Evolutionary conservation across 1,140 invertebrate species (phyloP), one percentile per base, ranked within the genome.

Genomic region (Berghia stephanieae): DNA sequence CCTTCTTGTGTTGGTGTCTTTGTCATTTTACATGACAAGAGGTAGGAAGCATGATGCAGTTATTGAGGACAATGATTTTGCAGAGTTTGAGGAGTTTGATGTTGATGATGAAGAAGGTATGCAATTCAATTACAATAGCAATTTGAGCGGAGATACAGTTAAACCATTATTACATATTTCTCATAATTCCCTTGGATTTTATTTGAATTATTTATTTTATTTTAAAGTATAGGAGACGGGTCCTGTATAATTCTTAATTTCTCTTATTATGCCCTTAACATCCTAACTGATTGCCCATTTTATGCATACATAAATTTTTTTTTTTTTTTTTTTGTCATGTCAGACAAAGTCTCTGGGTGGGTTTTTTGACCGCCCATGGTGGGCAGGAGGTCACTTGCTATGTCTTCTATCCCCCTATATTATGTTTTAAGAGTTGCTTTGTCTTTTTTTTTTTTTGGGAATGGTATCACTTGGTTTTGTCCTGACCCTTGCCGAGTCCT

Each of bases 1-100:
- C 18, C 4, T 72, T 3, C 21, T 80, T 36, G 36, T 69, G n/a
- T 18, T 74, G 18, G 21, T 63, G 34, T 72, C 34, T 27, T 21
- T 73, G 0, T 21, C 46, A 16, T 27, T 77, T 3, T 43, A 31
- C 10, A 24, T 60, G 43, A 55, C 49, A 6, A n/a, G 70, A 18
- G 74, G 36, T 42, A 80, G 78, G 24, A 78, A 74, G 34, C 80
- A 79, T 79, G 84, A 83, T 81, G 84, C 80, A 16, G 81, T 86
- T 43, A 74, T 85, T 21, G 87, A 88, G 57, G 96, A 97, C 86
- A 96, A 97, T 92, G 96, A 98, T 84, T 98, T 98, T 92, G 96
- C 96, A 1, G 96, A 98, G 89, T 98, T 98, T 91, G 96, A 98
- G 89, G 95, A 98, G 84, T 95, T 96, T 89, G 90, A 91, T 80